Conservation (phyloP, 2,888 invertebrate species). For the Elmis aenea region DNA sequence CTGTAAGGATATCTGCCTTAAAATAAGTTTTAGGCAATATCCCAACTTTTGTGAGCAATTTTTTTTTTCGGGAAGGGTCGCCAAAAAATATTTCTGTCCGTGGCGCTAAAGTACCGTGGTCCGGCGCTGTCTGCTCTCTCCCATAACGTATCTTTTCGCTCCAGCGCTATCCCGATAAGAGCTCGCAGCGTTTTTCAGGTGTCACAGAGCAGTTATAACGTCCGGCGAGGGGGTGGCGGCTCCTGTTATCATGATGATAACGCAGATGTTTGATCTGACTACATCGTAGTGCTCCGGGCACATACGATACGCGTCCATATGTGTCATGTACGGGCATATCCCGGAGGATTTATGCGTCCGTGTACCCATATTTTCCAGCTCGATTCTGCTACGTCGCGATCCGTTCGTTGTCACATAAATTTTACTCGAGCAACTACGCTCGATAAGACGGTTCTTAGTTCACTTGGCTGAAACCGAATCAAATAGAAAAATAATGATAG, state of each 20-base stretch:
- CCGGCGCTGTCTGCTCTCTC: conserved; percentile 8
- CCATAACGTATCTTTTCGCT: conserved; percentile 13
- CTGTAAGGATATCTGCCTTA: too few species aligned
- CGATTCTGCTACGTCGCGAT: conserved; percentile 8
- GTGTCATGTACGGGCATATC: conserved; percentile 17
- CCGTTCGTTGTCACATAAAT: conserved; percentile 16
- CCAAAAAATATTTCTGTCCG: too few species aligned
- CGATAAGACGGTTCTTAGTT: too few species aligned
- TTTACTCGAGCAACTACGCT: conserved; percentile 15
- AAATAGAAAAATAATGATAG: too few species aligned
- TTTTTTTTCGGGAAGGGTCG: too few species aligned
- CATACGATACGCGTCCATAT: conserved; percentile 17
- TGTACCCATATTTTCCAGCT: conserved; percentile 20
- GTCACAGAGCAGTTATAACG: conserved; percentile 19
- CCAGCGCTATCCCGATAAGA: conserved; percentile 17
- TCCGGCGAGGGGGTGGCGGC: conserved; percentile 18
- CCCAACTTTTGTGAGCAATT: too few species aligned
- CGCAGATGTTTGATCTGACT: conserved; percentile 22
- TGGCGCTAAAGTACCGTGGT: too few species aligned
- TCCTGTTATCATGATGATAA: conserved; percentile 19
- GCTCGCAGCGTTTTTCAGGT: conserved; percentile 19
- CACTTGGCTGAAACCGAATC: too few species aligned
- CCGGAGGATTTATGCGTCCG: conserved; percentile 18
- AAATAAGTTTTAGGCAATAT: too few species aligned
- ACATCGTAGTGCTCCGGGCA: conserved; percentile 13